These are phyloP conservation scores for Chrysolophus pictus DNA, from an alignment of 2,797 vertebrate species.

Conservation along the genomic window DNA sequence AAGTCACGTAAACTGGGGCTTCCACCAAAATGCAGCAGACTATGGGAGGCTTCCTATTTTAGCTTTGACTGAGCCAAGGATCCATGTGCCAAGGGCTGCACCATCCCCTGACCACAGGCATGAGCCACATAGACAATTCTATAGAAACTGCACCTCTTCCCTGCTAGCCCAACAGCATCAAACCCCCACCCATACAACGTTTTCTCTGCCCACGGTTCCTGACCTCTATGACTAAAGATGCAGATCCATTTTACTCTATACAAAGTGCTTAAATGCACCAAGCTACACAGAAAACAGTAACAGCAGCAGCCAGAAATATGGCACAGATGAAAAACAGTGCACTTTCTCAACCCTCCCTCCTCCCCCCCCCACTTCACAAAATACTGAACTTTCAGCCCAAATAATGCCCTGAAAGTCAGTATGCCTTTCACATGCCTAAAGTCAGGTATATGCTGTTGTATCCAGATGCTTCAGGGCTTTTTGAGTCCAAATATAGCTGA, in stretches of 20 bases:
- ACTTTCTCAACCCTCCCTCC: background rate
- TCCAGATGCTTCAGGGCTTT: background rate
- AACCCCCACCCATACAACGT: background rate
- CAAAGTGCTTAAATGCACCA: background rate
- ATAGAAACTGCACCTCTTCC: background rate
- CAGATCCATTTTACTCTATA: background rate
- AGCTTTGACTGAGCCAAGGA: background rate
- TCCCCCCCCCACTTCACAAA: background rate
- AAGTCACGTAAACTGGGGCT: background rate
- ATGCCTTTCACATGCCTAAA: background rate
- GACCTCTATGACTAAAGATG: background rate
- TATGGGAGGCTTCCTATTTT: background rate
- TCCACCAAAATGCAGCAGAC: background rate
- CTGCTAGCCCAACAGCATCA: background rate
- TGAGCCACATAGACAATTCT: background rate
- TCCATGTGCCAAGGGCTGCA: background rate
- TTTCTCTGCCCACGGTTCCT: background rate
- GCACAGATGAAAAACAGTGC: background rate
- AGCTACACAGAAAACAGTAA: background rate
- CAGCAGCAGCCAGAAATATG: background rate
- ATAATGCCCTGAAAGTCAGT: background rate
- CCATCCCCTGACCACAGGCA: fast-evolving
- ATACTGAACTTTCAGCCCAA: background rate
- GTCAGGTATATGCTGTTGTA: background rate
- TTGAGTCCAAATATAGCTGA: background rate